These are phyloP conservation scores for Apodemia hepburni DNA, from an alignment of 2,888 invertebrate genomes.

Conservation along the genomic window DNA sequence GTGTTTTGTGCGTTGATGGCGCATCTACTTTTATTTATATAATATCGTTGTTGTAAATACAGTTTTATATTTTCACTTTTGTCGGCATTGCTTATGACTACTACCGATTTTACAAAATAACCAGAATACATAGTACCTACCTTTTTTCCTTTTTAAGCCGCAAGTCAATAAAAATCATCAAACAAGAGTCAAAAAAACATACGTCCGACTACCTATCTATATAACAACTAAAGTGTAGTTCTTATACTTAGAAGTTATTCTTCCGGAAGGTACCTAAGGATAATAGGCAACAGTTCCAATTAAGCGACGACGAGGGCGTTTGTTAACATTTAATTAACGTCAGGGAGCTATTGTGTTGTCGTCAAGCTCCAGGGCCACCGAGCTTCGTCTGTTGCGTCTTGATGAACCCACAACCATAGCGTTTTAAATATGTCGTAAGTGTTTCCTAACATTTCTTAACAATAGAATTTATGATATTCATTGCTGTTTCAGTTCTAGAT, in stretches of 20 bases:
- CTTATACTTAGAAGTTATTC: constrained; percentile 66
- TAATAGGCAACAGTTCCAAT: constrained; percentile 80
- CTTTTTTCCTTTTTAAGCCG: no score
- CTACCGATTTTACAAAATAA: no score
- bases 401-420: constrained; percentile 58
- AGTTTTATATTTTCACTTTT: no score
- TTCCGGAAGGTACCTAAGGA: constrained; percentile 73
- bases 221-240: constrained; percentile 42
- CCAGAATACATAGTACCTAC: no score
- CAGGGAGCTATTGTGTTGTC: constrained; percentile 72
- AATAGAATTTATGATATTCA: constrained; percentile 35
- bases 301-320: constrained; percentile 78
- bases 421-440: constrained; percentile 55
- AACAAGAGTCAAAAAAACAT: neutral
- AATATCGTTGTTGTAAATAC: no score
- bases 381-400: constrained; percentile 50
- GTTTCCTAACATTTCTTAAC: constrained; percentile 33
- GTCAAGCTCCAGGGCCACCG: constrained; percentile 55
- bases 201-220: neutral
- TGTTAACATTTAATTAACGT: constrained; percentile 80
- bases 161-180: no score
- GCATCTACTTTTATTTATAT: no score
- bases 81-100: no score
- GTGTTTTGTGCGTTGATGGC: no score
- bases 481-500: constrained; percentile 30